Evolutionary conservation across 2,888 invertebrate genomes (phyloP).

Genomic region (Agonopterix arenella): DNA sequence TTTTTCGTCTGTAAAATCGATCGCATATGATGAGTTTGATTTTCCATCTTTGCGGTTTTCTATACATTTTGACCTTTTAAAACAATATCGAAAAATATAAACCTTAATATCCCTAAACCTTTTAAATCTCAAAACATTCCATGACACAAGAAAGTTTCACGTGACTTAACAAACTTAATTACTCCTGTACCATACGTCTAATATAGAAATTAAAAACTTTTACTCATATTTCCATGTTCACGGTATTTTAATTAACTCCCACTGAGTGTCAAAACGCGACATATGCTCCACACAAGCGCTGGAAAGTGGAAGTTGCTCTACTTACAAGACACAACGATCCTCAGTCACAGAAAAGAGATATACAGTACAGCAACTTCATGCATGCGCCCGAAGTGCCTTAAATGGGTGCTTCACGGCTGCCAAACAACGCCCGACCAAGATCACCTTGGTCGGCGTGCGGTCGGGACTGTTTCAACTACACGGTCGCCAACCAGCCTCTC

Average conservation of each 20-base stretch:
- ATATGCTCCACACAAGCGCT: slow-evolving; percentile 11
- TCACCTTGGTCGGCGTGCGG: too few relatives aligned
- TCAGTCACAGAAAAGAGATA: too few relatives aligned
- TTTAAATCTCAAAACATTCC: neutral
- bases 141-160: slow-evolving; percentile 3
- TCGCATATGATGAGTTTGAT: too few relatives aligned
- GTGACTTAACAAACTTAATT: neutral
- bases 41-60: neutral
- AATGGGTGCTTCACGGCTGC: too few relatives aligned
- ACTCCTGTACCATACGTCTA: neutral
- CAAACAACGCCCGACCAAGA: too few relatives aligned
- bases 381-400: too few relatives aligned
- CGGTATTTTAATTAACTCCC: slow-evolving; percentile 4
- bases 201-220: neutral
- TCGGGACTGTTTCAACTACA: too few relatives aligned
- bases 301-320: slow-evolving; percentile 32
- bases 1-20: too few relatives aligned
- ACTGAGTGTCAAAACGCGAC: slow-evolving; percentile 19
- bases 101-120: neutral
- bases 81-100: too few relatives aligned
- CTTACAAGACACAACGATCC: slow-evolving; percentile 1
- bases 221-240: neutral
- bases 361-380: too few relatives aligned
- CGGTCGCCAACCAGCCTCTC: too few relatives aligned
- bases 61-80: neutral